Evolutionary conservation across 2,113 vertebrate genomes (phyloP).

Genomic region (Pica pica): DNA sequence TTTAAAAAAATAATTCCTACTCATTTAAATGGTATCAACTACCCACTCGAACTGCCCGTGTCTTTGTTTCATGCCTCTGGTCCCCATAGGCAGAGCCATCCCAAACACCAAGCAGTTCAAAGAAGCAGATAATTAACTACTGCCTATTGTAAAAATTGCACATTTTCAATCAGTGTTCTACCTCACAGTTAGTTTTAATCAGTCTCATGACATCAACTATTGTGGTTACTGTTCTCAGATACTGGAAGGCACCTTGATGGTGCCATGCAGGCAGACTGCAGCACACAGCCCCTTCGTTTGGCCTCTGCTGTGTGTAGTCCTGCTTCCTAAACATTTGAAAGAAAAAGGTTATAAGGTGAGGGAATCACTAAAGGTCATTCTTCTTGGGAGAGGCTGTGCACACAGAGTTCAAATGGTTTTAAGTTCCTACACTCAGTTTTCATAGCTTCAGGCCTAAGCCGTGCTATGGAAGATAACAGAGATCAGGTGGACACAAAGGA

Average conservation of each 20-base stretch:
- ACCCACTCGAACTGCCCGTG: background rate
- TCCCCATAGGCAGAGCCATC: conserved; percentile 47
- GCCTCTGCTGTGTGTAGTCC: background rate
- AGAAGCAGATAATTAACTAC: conserved; percentile 63
- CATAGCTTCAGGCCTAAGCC: background rate
- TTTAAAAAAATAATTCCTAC: background rate
- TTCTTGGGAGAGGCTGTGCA: background rate
- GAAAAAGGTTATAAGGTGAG: background rate
- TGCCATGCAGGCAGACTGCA: background rate
- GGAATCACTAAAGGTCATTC: background rate
- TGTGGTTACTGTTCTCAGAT: conserved; percentile 33
- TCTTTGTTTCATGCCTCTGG: conserved; percentile 24
- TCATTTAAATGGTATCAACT: background rate
- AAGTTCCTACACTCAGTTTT: background rate
- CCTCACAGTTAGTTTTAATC: conserved; percentile 62
- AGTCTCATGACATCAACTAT: conserved; percentile 48
- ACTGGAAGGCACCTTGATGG: conserved; percentile 10
- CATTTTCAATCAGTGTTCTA: conserved; percentile 64
- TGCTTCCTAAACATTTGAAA: background rate
- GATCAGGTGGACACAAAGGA: background rate
- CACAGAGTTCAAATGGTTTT: background rate
- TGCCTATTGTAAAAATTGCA: conserved; percentile 60
- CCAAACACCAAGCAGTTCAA: conserved; percentile 59
- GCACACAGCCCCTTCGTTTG: background rate
- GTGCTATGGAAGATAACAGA: background rate